Evolutionary conservation across 2,888 invertebrate genomes (phyloP).

Genomic region (Ophion obscuratus): DNA sequence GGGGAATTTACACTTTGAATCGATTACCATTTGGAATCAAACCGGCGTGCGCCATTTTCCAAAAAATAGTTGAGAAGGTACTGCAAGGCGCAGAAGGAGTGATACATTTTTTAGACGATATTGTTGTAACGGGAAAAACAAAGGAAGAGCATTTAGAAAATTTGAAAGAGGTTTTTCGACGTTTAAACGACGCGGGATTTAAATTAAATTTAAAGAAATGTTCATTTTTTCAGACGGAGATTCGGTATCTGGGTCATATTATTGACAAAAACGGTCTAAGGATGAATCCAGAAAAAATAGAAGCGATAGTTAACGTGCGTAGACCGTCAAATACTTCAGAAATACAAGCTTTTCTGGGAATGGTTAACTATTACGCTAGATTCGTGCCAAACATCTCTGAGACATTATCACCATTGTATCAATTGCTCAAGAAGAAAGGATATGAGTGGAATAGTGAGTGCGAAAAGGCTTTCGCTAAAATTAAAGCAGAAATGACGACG

Average conservation of each 20-base stretch:
- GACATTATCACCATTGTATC: conserved; percentile 75
- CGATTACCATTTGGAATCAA: conserved; percentile 17
- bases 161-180: conserved; percentile 24
- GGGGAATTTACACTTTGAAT: conserved; percentile 11
- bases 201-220: conserved; percentile 25
- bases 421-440: conserved; percentile 53
- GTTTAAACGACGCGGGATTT: conserved; percentile 3
- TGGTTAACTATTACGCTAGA: conserved; percentile 80
- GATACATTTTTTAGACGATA: conserved; percentile 12
- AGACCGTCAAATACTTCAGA: conserved; percentile 61
- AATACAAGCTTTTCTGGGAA: conserved; percentile 75
- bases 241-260: conserved; percentile 29
- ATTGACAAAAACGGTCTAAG: conserved; percentile 23
- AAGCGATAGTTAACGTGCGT: conserved; percentile 72
- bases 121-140: conserved; percentile 17
- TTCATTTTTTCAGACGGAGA: conserved; percentile 27
- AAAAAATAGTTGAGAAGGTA: conserved; percentile 20
- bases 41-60: conserved; percentile 25
- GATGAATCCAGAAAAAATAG: conserved; percentile 23
- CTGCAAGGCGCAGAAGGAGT: conserved; percentile 32
- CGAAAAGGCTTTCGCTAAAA: conserved; percentile 65
- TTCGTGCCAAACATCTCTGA: conserved; percentile 76
- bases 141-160: conserved; percentile 24
- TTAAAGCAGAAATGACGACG: conserved; percentile 71
- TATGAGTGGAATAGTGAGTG: conserved; percentile 15